Base-by-base conservation (phyloP, 1,140 invertebrate species). In the Tribolium castaneum region DNA sequence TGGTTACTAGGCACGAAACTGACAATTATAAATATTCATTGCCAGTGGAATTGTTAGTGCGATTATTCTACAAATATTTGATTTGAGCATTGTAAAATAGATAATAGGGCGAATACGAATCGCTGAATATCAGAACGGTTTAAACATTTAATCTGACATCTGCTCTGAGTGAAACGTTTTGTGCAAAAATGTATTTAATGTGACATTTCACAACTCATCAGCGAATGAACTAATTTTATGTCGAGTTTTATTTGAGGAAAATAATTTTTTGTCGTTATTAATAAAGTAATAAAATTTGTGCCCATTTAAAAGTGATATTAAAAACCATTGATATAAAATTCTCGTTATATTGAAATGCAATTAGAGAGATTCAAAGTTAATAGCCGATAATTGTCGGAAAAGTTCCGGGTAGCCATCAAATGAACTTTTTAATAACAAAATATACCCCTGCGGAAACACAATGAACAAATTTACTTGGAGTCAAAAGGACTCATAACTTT, bases 361-460 rank as follows among this genome's bases (percentile, higher is more conserved):
- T 59, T 59, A 59, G 54, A 59, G 7, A 45, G n/a, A n/a, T 66
- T 66, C 14, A 66, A 12, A 66, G 14, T 35, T 35, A 66, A 35
- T 66, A 12, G 59, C 19, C 19, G 10, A 12, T 35, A 35, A 66
- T 66, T 66, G 59, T 66, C 45, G 6, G 14, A 25, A 19, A 25
- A 59, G 19, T 59, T 59, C 22, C 1, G 30, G 12, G 30, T 13
- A 66, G 9, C 4, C 39, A 35, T 66, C 39, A 35, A 66, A 66
- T 66, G 59, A 66, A 39, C 25, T 66, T 66, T 66, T 66, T 66
- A 66, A 66, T 66, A 66, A 66, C 30, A 66, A 66, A 66, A 66
- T 66, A 66, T 66, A 66, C 9, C 13, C 30, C 4, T n/a, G 6
- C 25, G 30, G 10, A 9, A 66, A 66, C 59, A 66, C 30, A 66